Evolutionary conservation across 2,113 vertebrate species (phyloP), one percentile per base, ranked within the genome.

Genomic region (Hippocampus guttulatus): DNA sequence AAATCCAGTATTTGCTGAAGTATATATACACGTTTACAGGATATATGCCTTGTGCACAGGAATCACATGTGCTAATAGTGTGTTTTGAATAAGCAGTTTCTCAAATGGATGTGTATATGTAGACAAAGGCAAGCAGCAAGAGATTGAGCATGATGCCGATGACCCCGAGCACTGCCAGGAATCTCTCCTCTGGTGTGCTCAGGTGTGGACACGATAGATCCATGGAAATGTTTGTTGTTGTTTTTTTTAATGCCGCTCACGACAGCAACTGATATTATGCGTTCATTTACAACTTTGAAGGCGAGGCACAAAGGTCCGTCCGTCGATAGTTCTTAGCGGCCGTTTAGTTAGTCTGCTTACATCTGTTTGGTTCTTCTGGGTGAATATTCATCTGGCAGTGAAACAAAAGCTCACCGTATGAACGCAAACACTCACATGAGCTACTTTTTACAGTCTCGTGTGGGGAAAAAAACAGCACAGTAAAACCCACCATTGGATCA

Each of bases 141-240:
- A 90, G 83, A 71, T 90, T 90, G 41, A 89, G 86, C 0, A 85
- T 40, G 0, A 90, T 89, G 38, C 88, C 86, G 9, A 90, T 86
- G 52, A 90, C 47, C n/a, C 89, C 89, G 0, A 90, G 79, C 84
- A 88, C 75, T 43, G 89, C 89, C 88, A 90, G 86, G 84, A 88
- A 90, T 69, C 86, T 83, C 74, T 90, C 88, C 82, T 90, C 88
- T 21, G 85, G 86, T 67, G 85, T 87, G 77, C 84, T 86, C 47
- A 74, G 69, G 55, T 85, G 54, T 43, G 88, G 88, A 80, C 85
- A 82, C 20, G 2, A 67, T 8, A 87, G 75, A 41, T 89, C 88
- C 89, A 88, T 90, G 85, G 75, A 77, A 75, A 75, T 21, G 10
- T 1, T 33, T 33, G 1, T n/a, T n/a, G n/a, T n/a, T n/a, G 27